Evolutionary conservation across 2,113 vertebrate species (phyloP), one percentile per base, ranked within the genome.

Genomic region (Tautogolabrus adspersus): DNA sequence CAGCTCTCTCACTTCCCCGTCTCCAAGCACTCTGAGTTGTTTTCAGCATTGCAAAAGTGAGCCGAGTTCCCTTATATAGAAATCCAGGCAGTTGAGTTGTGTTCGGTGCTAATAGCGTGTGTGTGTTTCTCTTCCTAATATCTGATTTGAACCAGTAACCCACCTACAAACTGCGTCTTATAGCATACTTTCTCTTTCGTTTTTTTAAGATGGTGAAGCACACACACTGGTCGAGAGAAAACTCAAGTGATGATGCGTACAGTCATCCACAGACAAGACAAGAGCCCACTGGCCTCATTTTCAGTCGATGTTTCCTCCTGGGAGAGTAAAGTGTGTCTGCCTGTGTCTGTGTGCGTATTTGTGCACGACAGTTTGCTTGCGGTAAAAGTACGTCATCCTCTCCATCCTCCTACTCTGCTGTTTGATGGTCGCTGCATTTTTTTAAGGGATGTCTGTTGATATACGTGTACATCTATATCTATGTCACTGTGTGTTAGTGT

Each of bases 221-320:
- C 55, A 56, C 58, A 64, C n/a, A 38, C 21, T 60, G 68, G 63
- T 79, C 72, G 47, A 82, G 77, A 85, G 79, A 66, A 82, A 82
- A 70, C 79, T 79, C 62, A 64, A 22, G 77, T 77, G 81, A 91
- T 61, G 79, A 87, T 52, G 49, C 49, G 72, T 73, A 71, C 74
- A 82, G 84, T 87, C 82, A 88, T 82, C 67, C 56, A 16, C 79
- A 87, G 84, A 89, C 82, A 75, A 82, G 79, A 80, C 87, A 60
- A 81, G 84, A 77, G 75, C 88, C 86, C 89, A 88, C 83, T 89
- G 87, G 89, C 89, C 91, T 84, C 77, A 58, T 92, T 92, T 77
- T 88, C 71, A 77, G 71, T 81, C 5, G 8, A 11, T 11, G 77
- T n/a, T 44, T 83, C 83, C 81, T 87, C 75, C 54, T 49, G 82